Percentiles rank a stretch among this genome's conserved stretches.
Conservation (phyloP, 1,140 invertebrate species). For the Battus philenor region DNA sequence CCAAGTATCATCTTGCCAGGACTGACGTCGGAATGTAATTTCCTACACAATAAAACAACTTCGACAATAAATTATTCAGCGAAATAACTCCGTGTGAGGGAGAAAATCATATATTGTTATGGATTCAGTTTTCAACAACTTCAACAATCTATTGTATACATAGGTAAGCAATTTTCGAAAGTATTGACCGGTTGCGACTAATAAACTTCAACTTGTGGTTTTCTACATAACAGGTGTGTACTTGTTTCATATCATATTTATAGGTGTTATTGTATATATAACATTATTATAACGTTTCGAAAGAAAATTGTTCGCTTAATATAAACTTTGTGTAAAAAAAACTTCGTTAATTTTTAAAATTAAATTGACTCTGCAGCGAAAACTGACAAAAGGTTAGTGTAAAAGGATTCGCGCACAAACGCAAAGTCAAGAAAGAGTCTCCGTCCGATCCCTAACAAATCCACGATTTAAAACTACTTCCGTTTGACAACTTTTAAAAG, state of each 20-base stretch:
- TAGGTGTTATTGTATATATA: no score
- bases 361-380: no score
- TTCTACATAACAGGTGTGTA: no score
- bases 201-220: no score
- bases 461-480: conserved; percentile 7
- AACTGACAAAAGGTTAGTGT: background rate
- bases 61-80: conserved; percentile 3
- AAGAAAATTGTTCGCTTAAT: no score
- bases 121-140: conserved; percentile 3
- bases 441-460: background rate
- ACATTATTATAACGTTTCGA: no score
- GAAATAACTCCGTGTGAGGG: background rate
- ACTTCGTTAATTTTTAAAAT: no score
- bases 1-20: background rate
- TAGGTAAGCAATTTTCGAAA: no score
- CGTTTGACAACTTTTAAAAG: conserved; percentile 8
- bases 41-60: conserved; percentile 7
- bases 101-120: background rate
- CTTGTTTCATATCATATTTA: no score
- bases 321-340: no score
- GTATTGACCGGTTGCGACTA: no score
- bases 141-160: no score
- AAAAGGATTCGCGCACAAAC: background rate
- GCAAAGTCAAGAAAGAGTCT: background rate
- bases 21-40: background rate